phyloP scores from a whole-genome alignment of 2,797 vertebrate genomes.

The Phataginus tricuspis region DNA sequence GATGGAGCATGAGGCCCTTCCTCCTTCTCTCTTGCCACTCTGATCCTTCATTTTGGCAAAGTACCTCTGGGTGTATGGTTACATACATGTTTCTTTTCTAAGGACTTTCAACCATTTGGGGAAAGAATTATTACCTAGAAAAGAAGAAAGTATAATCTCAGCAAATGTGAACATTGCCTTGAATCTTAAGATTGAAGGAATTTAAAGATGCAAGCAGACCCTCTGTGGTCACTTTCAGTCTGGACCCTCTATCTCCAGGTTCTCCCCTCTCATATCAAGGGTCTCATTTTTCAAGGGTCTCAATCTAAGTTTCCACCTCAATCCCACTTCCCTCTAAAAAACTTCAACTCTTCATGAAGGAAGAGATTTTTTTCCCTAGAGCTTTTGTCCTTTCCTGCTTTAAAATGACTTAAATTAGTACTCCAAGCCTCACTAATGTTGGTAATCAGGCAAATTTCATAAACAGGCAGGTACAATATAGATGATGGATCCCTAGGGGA shows the following conservation, averaged over 20 bases:
- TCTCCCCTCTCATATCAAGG: background rate
- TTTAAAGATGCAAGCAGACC: background rate
- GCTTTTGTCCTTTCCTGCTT: background rate
- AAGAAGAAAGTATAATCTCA: background rate
- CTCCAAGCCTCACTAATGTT: background rate
- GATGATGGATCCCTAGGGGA: background rate
- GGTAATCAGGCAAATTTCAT: background rate
- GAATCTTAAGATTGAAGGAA: background rate
- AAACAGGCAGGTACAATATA: background rate
- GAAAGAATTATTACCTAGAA: background rate
- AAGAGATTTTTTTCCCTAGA: background rate
- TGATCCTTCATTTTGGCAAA: background rate
- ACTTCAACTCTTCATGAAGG: background rate
- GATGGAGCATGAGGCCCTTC: background rate
- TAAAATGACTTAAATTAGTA: background rate
- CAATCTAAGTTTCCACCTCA: background rate
- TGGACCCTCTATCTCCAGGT: background rate
- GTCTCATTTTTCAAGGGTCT: background rate
- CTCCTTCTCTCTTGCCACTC: background rate
- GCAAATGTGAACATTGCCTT: background rate
- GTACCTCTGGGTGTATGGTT: background rate
- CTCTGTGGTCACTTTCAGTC: background rate
- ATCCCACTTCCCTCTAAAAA: background rate
- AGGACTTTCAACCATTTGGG: background rate
- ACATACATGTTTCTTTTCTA: background rate